Evolutionary conservation across 92 coral and sea anemone species (phyloP).

Genomic region (Parazoanthus swiftii): DNA sequence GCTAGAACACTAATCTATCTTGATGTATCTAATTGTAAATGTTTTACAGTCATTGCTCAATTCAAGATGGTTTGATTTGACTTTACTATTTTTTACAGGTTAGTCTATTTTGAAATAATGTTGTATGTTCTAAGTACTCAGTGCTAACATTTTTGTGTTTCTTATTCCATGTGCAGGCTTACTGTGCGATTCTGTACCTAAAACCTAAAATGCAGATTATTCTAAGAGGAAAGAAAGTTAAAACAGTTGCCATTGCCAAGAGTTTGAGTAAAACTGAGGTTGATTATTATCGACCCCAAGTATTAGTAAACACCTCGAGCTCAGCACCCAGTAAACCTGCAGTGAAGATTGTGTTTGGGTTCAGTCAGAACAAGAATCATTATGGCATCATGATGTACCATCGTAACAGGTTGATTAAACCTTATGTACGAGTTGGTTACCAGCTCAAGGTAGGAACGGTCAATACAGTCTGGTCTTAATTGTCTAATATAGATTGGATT

Average conservation of each 20-base stretch:
- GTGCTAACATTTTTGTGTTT: background rate
- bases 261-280: conserved; percentile 95
- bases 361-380: conserved; percentile 90
- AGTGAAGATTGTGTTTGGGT: conserved; percentile 89
- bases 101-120: no score
- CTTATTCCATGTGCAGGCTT: conserved; percentile 64
- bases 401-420: conserved; percentile 87
- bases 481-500: no score
- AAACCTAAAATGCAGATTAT: conserved; percentile 95
- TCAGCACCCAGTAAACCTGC: conserved; percentile 33
- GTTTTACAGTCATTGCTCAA: no score
- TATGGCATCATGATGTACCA: conserved; percentile 99
- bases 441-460: conserved; percentile 67
- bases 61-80: no score
- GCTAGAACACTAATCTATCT: no score
- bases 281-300: conserved; percentile 74
- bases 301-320: background rate
- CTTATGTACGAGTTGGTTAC: conserved; percentile 93
- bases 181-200: conserved; percentile 91
- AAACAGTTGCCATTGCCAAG: conserved; percentile 84
- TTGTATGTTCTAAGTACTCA: background rate
- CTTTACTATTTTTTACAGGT: no score
- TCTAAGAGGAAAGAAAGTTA: conserved; percentile 83
- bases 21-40: no score
- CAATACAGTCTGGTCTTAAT: no score